Base-by-base conservation (phyloP, 2,113 vertebrate genomes). In the Cochlearius cochlearius region DNA sequence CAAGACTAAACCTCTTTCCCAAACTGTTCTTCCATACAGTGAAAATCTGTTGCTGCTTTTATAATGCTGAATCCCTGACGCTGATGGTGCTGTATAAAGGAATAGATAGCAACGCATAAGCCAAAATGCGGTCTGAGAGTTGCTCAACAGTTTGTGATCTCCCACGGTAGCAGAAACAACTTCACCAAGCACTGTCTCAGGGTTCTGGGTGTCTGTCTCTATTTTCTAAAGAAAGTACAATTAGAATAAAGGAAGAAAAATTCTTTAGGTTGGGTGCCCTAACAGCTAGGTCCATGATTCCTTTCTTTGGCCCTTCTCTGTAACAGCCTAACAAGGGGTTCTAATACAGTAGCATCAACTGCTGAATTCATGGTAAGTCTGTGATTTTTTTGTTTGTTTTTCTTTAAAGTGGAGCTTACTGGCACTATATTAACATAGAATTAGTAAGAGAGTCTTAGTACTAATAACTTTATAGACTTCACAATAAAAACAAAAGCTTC, bases 81-180 rank as follows among this genome's bases (percentile, higher is more conserved):
- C 19, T 29, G 49, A 16, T 20, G 30, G 39, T 64, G 58, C 39
- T 17, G 12, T 10, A 10, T 15, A 23, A 38, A 47, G 45, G 19
- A 14, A 53, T 4, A 18, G 41, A 36, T 20, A 36, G 41, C 36
- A 81, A 72, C 5, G 27, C 23, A 17, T 25, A 39, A 50, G 32
- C 53, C 45, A n/a, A 60, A 45, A 45, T 1, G 3, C 4, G 17
- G 4, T 5, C 41, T 38, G 41, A 39, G 38, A 53, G 55, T 1
- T 77, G 20, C 15, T 18, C 32, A 58, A 7, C 7, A 17, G 6
- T 29, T 72, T 86, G 47, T 45, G 10, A 26, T 26, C 17, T 52
- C 43, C 20, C 0, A 0, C 3, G 10, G 66, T 4, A 6, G 1
- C 64, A 88, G 56, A 41, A 49, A 22, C 29, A 59, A 2, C 21